Percentiles rank a stretch among this genome's conserved stretches.
Conservation (phyloP, 2,797 vertebrate species). For the Varecia variegata region DNA sequence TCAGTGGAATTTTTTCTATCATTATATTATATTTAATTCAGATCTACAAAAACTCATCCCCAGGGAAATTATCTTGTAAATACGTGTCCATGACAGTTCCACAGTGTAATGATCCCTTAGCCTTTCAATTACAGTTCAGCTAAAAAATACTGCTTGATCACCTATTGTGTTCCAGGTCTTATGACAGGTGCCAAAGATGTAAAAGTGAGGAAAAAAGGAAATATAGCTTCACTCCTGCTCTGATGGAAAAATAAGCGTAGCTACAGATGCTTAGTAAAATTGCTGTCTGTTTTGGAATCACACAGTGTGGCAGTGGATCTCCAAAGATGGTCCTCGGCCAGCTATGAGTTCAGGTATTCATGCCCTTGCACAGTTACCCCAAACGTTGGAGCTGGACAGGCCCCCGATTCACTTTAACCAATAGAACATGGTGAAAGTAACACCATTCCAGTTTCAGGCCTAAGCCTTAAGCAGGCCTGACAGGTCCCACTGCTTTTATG, state of each 20-base stretch:
- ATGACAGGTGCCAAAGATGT: neutral
- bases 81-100: neutral
- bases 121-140: neutral
- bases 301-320: neutral
- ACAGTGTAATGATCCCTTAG: neutral
- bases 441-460: neutral
- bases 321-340: neutral
- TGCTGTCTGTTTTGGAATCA: neutral
- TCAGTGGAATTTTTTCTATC: neutral
- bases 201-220: neutral
- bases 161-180: neutral
- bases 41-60: neutral
- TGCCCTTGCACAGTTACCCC: neutral
- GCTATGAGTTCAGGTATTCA: neutral
- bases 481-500: neutral
- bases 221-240: neutral
- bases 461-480: neutral
- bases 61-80: neutral
- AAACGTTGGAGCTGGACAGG: neutral
- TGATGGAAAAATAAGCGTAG: neutral
- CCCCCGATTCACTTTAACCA: neutral
- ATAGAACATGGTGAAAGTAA: neutral
- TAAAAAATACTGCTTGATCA: neutral
- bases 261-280: neutral
- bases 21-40: neutral